Evolutionary conservation across 2,888 invertebrate species (phyloP).

Genomic region (Leptinotarsa peninsularis): DNA sequence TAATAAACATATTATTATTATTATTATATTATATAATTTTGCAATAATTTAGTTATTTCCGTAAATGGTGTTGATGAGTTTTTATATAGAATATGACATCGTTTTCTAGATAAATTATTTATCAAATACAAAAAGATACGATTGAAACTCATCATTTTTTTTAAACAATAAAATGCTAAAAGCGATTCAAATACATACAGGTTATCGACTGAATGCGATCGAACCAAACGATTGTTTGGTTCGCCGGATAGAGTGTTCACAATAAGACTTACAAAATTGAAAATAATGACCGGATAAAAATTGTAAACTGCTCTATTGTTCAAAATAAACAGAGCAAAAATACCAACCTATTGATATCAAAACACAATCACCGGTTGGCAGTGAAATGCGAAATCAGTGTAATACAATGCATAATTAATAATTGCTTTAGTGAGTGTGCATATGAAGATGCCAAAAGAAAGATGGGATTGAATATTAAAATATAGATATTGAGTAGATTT

Average conservation of each 20-base stretch:
- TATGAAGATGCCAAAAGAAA: background rate
- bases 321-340: slow-evolving; percentile 29
- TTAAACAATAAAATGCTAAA: no score
- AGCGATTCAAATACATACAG: no score
- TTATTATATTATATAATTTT: no score
- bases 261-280: background rate
- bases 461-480: background rate
- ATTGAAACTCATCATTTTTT: no score
- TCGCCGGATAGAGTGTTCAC: background rate
- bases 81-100: no score
- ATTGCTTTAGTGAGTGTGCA: background rate
- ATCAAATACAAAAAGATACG: no score
- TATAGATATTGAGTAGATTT: no score
- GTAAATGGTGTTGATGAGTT: no score
- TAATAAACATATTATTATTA: no score
- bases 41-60: no score
- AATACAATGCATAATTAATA: slow-evolving; percentile 13
- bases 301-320: slow-evolving; percentile 21
- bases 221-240: background rate
- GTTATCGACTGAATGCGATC: background rate
- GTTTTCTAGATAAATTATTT: no score
- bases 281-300: slow-evolving; percentile 29
- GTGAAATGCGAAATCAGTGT: background rate
- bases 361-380: slow-evolving; percentile 18
- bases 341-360: slow-evolving; percentile 13